Percentiles rank a stretch among this genome's conserved stretches.
phyloP scores from a whole-genome alignment of 2,113 vertebrate species.

The Riparia riparia region DNA sequence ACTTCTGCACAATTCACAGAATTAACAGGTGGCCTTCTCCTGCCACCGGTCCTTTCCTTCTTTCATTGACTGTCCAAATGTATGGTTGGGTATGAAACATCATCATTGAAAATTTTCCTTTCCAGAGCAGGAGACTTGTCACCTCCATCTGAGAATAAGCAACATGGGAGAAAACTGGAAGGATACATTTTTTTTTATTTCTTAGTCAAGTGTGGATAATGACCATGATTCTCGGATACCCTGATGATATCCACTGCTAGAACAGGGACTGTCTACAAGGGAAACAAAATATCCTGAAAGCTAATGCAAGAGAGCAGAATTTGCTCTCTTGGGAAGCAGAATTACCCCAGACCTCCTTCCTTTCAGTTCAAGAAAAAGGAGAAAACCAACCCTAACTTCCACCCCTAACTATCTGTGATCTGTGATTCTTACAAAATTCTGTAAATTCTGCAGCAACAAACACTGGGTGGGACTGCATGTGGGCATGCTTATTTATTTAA shows the following conservation, averaged over 20 bases:
- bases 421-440: neutral
- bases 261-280: neutral
- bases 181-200: neutral
- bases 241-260: neutral
- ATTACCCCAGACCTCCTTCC: neutral
- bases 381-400: neutral
- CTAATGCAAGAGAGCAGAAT: neutral
- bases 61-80: neutral
- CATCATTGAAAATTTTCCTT: rapidly evolving
- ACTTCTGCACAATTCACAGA: neutral
- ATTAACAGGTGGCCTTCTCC: neutral
- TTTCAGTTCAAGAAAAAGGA: neutral
- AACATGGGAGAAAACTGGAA: neutral
- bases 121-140: neutral
- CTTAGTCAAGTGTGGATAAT: neutral
- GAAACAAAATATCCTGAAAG: neutral
- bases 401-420: neutral
- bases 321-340: neutral
- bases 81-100: neutral
- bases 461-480: neutral
- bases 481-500: neutral
- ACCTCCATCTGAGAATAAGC: neutral
- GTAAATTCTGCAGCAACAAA: neutral
- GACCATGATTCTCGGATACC: neutral
- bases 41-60: neutral